Evolutionary conservation across 2,888 invertebrate genomes (phyloP).

Genomic region (Azorinus chamasolen): DNA sequence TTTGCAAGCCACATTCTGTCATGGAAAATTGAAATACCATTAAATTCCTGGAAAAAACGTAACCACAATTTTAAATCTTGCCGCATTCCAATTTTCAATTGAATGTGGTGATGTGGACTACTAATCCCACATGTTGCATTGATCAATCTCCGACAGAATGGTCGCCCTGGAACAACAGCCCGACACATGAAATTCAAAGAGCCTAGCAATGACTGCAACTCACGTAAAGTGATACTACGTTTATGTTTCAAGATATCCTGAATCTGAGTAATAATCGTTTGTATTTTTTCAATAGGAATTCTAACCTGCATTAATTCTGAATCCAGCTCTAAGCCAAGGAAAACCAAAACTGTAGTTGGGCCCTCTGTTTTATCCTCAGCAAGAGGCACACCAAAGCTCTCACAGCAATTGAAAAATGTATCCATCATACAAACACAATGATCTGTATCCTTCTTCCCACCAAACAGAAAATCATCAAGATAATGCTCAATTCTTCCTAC

Average conservation of each 20-base stretch:
- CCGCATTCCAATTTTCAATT: neutral
- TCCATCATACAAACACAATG: conserved; percentile 8
- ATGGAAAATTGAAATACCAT: conserved; percentile 34
- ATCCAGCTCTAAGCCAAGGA: conserved; percentile 34
- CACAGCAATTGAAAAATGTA: conserved; percentile 1
- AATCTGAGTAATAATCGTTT: neutral
- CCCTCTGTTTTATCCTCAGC: conserved; percentile 39
- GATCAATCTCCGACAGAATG: conserved; percentile 41
- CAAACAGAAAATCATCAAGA: conserved; percentile 44
- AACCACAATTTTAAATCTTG: conserved; percentile 13
- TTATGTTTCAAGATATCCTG: neutral
- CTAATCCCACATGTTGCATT: conserved; percentile 13
- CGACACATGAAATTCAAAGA: conserved; percentile 38
- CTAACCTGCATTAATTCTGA: conserved; percentile 21
- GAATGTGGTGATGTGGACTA: conserved; percentile 4
- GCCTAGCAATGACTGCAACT: conserved; percentile 26
- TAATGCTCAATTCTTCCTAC: conserved; percentile 20
- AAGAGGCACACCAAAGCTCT: conserved; percentile 23
- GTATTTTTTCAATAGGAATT: conserved; percentile 17
- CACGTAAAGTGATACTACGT: neutral
- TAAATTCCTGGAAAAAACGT: conserved; percentile 4
- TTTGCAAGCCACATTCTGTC: conserved; percentile 17
- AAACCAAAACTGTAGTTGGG: conserved; percentile 21
- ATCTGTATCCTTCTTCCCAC: conserved; percentile 5
- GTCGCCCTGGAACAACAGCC: conserved; percentile 37